Evolutionary conservation across 37 sponge, comb jelly and placozoan genomes (phyloP).

Genomic region (Halisarca cf. caerulea): DNA sequence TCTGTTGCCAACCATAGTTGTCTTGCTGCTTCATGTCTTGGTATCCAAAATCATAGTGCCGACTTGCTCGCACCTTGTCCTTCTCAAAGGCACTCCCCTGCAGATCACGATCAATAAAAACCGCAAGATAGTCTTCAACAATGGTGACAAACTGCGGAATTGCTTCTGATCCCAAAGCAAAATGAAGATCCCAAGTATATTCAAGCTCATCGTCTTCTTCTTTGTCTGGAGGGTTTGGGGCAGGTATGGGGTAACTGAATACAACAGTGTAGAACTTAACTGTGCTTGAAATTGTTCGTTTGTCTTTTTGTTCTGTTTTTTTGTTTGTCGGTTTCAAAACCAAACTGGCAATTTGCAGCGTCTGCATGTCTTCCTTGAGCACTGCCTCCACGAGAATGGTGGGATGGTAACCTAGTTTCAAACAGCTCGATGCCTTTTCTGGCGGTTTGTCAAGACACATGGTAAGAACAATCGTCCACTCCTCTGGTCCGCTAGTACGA

Average conservation of each 20-base stretch:
- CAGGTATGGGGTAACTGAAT: neutral
- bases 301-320: neutral
- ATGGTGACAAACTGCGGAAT: neutral
- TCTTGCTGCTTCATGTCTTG: constrained; percentile 26
- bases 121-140: neutral
- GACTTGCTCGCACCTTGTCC: neutral
- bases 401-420: neutral
- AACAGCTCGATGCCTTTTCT: neutral
- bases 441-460: constrained; percentile 19
- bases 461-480: constrained; percentile 8
- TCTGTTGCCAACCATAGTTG: constrained; percentile 21
- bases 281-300: neutral
- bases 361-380: neutral
- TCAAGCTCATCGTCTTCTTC: neutral
- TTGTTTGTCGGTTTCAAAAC: neutral
- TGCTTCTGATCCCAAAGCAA: constrained; percentile 5
- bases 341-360: constrained; percentile 3
- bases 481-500: neutral
- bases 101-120: constrained; percentile 16
- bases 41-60: neutral
- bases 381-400: neutral
- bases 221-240: neutral
- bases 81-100: constrained; percentile 1
- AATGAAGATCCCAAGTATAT: neutral
- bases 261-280: neutral